A percentile compares a stretch with the other conserved stretches of the same genome.
phyloP scores from a whole-genome alignment of 2,797 vertebrate genomes.

The Rousettus madagascariensis region DNA sequence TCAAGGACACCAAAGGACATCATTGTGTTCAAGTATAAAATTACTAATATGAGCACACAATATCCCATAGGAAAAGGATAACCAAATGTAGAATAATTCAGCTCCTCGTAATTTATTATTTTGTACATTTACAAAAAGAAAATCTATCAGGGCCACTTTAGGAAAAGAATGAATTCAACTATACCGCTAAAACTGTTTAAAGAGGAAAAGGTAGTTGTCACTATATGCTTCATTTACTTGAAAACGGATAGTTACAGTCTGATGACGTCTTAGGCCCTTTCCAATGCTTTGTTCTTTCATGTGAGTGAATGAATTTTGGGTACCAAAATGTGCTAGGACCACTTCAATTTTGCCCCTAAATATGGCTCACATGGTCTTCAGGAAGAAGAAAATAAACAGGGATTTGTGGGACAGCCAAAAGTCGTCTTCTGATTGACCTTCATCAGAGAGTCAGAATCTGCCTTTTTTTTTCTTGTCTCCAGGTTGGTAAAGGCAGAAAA shows the following conservation, averaged over 20 bases:
- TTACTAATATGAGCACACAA: background rate
- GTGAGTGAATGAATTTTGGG: background rate
- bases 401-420: background rate
- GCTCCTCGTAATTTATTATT: background rate
- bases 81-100: conserved; percentile 7
- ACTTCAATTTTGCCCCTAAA: background rate
- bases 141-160: background rate
- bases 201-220: background rate
- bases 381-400: background rate
- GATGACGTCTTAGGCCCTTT: background rate
- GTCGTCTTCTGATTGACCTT: background rate
- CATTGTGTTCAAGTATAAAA: background rate
- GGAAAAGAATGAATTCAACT: conserved; percentile 12
- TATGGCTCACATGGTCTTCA: background rate
- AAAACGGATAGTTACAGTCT: background rate
- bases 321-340: background rate
- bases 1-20: background rate
- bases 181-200: background rate
- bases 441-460: background rate
- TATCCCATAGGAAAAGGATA: background rate
- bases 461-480: conserved; percentile 46
- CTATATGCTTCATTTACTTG: background rate
- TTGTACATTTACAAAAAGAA: background rate
- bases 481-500: conserved; percentile 63
- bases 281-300: background rate